These are phyloP conservation scores for Basileuterus tristriatus DNA, from an alignment of 2,797 vertebrate species.

Conservation along the genomic window DNA sequence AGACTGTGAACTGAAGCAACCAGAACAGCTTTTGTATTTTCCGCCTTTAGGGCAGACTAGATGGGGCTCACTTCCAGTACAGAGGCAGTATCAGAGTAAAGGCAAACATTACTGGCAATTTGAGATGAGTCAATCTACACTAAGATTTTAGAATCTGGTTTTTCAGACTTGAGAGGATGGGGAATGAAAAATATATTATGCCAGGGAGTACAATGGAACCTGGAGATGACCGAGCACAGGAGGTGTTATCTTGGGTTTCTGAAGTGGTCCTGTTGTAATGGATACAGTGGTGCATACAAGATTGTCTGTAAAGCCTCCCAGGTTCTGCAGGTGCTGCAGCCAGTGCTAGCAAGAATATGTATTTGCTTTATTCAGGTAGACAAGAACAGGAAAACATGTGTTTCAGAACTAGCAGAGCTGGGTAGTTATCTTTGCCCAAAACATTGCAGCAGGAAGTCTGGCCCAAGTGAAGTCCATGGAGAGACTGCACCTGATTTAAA, in stretches of 20 bases:
- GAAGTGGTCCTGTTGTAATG: background rate
- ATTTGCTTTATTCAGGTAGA: background rate
- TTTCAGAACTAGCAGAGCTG: background rate
- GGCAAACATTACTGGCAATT: background rate
- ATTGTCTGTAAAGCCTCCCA: background rate
- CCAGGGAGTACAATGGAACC: background rate
- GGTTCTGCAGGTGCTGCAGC: background rate
- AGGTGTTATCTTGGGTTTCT: background rate
- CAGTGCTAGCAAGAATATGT: background rate
- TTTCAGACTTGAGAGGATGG: background rate
- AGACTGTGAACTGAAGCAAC: background rate
- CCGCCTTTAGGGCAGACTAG: background rate
- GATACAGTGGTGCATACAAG: background rate
- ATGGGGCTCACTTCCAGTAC: background rate
- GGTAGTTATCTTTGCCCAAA: background rate
- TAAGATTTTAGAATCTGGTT: background rate
- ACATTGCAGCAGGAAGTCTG: background rate
- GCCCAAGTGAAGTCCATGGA: background rate
- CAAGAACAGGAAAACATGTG: background rate
- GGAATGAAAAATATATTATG: background rate
- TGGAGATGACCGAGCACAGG: background rate
- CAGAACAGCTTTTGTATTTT: background rate
- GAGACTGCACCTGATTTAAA: background rate
- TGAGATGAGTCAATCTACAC: background rate
- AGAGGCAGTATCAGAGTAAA: background rate